phyloP scores from a whole-genome alignment of 2,797 vertebrate genomes.

The Poecile montanus region DNA sequence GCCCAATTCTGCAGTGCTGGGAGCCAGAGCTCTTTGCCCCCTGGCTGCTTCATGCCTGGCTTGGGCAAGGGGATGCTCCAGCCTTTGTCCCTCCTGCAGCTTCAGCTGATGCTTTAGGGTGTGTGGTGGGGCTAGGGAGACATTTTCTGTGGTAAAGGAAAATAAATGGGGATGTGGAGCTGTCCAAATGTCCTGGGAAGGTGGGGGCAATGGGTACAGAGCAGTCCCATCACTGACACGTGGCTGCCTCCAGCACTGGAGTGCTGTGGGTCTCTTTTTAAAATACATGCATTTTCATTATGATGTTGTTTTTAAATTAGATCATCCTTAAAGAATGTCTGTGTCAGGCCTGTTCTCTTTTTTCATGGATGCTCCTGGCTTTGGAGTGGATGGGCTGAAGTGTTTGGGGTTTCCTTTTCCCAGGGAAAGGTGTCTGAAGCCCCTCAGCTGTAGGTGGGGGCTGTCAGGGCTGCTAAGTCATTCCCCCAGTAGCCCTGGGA shows the following conservation, averaged over 20 bases:
- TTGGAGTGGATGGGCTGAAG: not conserved
- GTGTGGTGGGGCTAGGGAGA: not conserved
- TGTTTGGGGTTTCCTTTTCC: not conserved
- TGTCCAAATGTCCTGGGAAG: not conserved
- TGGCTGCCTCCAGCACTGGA: not conserved
- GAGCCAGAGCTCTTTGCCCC: not conserved
- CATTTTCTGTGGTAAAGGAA: slow-evolving; percentile 46
- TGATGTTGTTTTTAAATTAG: slow-evolving; percentile 53
- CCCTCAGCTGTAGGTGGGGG: not conserved
- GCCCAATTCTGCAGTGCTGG: not conserved
- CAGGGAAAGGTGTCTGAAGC: not conserved
- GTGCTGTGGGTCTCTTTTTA: not conserved
- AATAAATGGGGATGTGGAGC: not conserved
- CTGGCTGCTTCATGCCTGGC: not conserved
- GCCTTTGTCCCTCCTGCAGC: not conserved
- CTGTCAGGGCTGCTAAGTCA: not conserved
- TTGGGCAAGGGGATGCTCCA: not conserved
- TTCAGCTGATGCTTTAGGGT: slow-evolving; percentile 35
- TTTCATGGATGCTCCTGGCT: not conserved
- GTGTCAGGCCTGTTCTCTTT: slow-evolving; percentile 15
- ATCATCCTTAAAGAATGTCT: slow-evolving; percentile 48
- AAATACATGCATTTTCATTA: not conserved
- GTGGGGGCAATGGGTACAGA: not conserved
- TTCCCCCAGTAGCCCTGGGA: not conserved
- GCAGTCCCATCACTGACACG: not conserved